phyloP scores from a whole-genome alignment of 2,888 invertebrate genomes.

The Drosophila setosimentum region DNA sequence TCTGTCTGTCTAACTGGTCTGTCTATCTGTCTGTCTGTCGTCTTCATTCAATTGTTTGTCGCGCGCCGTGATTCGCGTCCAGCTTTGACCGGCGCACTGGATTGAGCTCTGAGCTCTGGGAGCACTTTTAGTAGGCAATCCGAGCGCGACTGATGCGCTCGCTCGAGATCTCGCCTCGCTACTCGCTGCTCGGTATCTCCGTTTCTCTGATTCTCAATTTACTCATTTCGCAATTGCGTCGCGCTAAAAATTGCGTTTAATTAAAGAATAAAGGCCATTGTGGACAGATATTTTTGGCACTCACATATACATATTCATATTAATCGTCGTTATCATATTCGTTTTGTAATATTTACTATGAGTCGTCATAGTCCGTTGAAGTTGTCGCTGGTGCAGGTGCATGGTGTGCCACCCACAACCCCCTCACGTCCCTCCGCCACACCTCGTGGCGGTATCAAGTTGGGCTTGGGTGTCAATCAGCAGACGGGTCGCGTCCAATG shows the following conservation, averaged over 20 bases:
- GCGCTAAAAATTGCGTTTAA: conserved; percentile 77
- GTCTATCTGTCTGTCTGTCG: conserved; percentile 12
- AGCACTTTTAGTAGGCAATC: conserved; percentile 74
- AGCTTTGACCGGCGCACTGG: conserved; percentile 45
- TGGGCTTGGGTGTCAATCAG: conserved; percentile 83
- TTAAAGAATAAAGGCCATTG: conserved; percentile 76
- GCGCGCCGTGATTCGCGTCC: conserved; percentile 76
- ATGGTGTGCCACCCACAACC: conserved; percentile 31
- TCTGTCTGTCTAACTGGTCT: conserved; percentile 13
- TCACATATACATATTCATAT: neutral
- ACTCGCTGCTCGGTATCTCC: conserved; percentile 10
- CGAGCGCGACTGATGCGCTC: conserved; percentile 80
- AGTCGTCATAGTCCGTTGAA: conserved; percentile 66
- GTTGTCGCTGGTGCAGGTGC: conserved; percentile 72
- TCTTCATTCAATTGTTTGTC: conserved; percentile 72
- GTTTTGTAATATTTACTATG: conserved; percentile 42
- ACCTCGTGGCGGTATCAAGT: conserved; percentile 50
- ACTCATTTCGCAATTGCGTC: conserved; percentile 68
- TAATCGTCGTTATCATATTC: conserved; percentile 18
- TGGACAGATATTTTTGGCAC: conserved; percentile 28
- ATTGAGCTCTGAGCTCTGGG: conserved; percentile 13
- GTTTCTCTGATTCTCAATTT: conserved; percentile 14
- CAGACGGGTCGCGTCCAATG: conserved; percentile 84
- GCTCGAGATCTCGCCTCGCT: conserved; percentile 45
- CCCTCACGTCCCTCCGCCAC: neutral